Evolutionary conservation across 2,113 vertebrate species (phyloP), one percentile per base, ranked within the genome.

Genomic region (Brevimyrus niger): DNA sequence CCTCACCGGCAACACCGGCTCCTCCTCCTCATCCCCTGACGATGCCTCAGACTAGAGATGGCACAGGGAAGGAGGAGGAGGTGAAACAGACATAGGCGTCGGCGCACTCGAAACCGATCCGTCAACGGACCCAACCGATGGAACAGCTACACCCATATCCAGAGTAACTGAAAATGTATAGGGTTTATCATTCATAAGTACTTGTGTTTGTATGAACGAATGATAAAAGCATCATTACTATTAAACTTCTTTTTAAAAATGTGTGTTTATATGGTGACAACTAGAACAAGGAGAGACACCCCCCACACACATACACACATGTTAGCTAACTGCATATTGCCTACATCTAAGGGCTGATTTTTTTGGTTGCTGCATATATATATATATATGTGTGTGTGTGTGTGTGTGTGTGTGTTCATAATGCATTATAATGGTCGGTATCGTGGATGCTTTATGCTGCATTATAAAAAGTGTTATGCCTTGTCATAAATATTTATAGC

Each of bases 21-120:
- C 97, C 92, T 97, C 96, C 19, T 98, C 97, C 91, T 99, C 97
- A 90, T 99, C 98, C 38, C 91, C 91, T 0, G 97, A 95, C 83
- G 97, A 97, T 44, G 95, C 73, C 1, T 95, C 96, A 91, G 96
- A 96, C 98, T 99, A 90, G 47, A 91, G 93, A 91, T 9, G 92
- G 48, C 10, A 85, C 44, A 23, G 91, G 5, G 19, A 87, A 42
- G 87, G 23, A 58, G 15, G 38, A 31, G 65, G 0, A 55, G 19
- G 10, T 86, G 84, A 90, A 88, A 4, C 15, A 58, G 84, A 90
- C 87, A 4, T 11, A 58, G 65, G 46, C 1, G 13, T 83, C 27
- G 38, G 15, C 3, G 76, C 3, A 2, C 21, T n/a, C 21, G 23
- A 46, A 84, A 84, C 17, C 21, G 48, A 89, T 15, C 6, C n/a